phyloP scores from a whole-genome alignment of 2,113 vertebrate species.

The Tursiops truncatus region DNA sequence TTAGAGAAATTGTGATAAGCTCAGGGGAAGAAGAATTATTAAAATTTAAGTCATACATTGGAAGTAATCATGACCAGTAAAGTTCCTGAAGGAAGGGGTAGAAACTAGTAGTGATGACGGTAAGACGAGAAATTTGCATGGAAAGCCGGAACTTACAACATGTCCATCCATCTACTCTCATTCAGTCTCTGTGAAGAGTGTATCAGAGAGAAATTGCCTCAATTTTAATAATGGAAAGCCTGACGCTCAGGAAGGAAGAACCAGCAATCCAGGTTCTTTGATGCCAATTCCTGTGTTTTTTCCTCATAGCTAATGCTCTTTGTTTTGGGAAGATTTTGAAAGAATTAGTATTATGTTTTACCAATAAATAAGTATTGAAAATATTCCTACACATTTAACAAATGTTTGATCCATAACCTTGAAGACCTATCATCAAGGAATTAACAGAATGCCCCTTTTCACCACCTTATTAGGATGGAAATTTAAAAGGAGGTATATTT shows the following conservation, averaged over 20 bases:
- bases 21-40: neutral
- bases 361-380: neutral
- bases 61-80: neutral
- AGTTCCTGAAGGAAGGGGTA: neutral
- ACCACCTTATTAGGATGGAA: neutral
- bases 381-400: neutral
- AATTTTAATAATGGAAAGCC: neutral
- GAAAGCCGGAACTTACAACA: neutral
- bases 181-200: neutral
- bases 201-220: neutral
- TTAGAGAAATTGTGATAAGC: neutral
- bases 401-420: neutral
- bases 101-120: neutral
- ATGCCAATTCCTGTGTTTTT: neutral
- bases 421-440: neutral
- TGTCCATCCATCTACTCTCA: neutral
- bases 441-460: neutral
- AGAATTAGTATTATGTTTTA: neutral
- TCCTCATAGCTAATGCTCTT: neutral
- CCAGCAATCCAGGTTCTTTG: neutral
- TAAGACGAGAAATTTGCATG: neutral
- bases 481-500: neutral
- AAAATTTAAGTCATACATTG: slow-evolving; percentile 3
- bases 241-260: neutral
- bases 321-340: neutral